phyloP scores from a whole-genome alignment of 1,140 invertebrate species.

The Rhopalosiphum maidis region DNA sequence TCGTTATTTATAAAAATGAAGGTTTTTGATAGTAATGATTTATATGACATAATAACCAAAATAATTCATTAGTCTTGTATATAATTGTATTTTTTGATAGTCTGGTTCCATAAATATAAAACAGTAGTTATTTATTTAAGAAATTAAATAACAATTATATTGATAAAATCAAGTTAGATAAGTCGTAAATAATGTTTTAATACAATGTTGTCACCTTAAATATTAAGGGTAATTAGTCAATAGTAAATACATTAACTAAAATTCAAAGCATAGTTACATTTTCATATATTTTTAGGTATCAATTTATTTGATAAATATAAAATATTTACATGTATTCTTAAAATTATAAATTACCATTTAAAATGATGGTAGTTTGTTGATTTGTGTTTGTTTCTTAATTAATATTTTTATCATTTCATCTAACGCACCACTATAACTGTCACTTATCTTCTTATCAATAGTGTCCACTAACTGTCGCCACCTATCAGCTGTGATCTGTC shows the following conservation, averaged over 20 bases:
- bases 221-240: not conserved
- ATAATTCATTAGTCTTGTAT: not conserved
- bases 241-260: not conserved
- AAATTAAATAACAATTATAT: not conserved
- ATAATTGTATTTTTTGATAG: not conserved
- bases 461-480: constrained; percentile 44
- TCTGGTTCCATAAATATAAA: not conserved
- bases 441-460: constrained; percentile 51
- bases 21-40: not conserved
- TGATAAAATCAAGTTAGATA: not conserved
- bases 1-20: too few species aligned
- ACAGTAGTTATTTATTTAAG: not conserved
- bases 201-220: not conserved
- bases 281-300: not conserved
- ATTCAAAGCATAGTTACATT: not conserved
- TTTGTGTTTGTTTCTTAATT: constrained; percentile 36
- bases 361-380: constrained; percentile 35
- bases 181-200: not conserved
- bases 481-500: constrained; percentile 45
- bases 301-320: not conserved
- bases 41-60: not conserved
- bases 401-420: constrained; percentile 41
- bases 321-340: not conserved
- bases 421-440: constrained; percentile 52
- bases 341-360: constrained; percentile 12